Conservation (phyloP, 2,888 invertebrate species). For the Philereme vetulata region DNA sequence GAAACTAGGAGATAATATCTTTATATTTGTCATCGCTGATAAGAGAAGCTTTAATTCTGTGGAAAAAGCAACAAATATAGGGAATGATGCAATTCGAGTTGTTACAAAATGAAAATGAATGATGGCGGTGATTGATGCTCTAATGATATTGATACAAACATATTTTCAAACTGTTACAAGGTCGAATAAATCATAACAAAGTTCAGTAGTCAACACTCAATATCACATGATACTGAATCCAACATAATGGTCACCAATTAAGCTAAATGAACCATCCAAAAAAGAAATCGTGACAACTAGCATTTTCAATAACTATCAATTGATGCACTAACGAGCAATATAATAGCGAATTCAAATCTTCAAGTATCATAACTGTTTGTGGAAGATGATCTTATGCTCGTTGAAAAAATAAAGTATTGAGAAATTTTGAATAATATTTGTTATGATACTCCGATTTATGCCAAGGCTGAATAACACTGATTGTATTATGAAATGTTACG, state of each 20-base stretch:
- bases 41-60: slow-evolving; percentile 42
- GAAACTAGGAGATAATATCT: slow-evolving; percentile 52
- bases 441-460: slow-evolving; percentile 52
- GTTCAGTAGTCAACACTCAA: slow-evolving; percentile 49
- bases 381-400: slow-evolving; percentile 57
- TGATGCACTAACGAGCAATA: slow-evolving; percentile 60
- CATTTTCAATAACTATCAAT: slow-evolving; percentile 44
- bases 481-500: slow-evolving; percentile 55
- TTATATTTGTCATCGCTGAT: slow-evolving; percentile 53
- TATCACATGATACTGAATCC: slow-evolving; percentile 36
- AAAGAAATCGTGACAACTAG: slow-evolving; percentile 58
- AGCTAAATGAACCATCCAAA: slow-evolving; percentile 55
- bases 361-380: slow-evolving; percentile 55
- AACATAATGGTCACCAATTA: slow-evolving; percentile 46
- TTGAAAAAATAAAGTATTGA: slow-evolving; percentile 63
- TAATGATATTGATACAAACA: slow-evolving; percentile 29
- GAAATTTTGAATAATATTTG: slow-evolving; percentile 48
- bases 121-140: slow-evolving; percentile 27
- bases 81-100: slow-evolving; percentile 18
- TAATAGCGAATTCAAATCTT: slow-evolving; percentile 58
- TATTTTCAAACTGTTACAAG: slow-evolving; percentile 42
- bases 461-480: slow-evolving; percentile 72
- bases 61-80: slow-evolving; percentile 23
- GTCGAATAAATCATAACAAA: slow-evolving; percentile 45
- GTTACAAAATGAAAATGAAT: slow-evolving; percentile 26